Evolutionary conservation across 2,797 vertebrate species (phyloP), one percentile per base, ranked within the genome.

Genomic region (Syndactyla subalaris): DNA sequence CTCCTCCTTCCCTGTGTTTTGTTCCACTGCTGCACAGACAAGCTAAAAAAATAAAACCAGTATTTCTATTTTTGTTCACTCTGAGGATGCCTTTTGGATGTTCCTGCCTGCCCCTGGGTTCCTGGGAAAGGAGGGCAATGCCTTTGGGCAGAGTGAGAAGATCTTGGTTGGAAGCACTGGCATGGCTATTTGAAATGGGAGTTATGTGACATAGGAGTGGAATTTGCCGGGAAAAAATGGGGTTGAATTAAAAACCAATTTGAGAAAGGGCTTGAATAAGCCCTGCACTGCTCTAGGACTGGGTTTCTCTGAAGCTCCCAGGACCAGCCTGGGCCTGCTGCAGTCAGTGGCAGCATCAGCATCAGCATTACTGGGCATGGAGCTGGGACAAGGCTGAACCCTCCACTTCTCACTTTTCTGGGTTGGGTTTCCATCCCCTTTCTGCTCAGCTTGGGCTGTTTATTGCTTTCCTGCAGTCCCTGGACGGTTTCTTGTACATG

Each of bases 381-480:
- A 65, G 59, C 43, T 38, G 46, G 68, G 38, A 46, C 59, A 55
- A 87, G 32, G n/a, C n/a, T 67, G 38, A 65, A 58, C 5, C 52
- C 65, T 95, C 83, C 70, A 4, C 18, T 78, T 81, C 54, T 92
- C 43, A 36, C 61, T 78, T 59, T 63, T 52, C 70, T 55, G 83
- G 38, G 26, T 1, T 85, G 72, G 57, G n/a, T 86, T 94, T 95
- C 84, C 82, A 85, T 24, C 14, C 52, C 34, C 73, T 88, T 89
- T 62, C 76, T 48, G 54, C 66, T 75, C 76, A 85, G 76, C 32
- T 46, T 32, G 36, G 54, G 45, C 38, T 89, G 67, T 46, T 85
- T 61, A 62, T 68, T 72, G 41, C 84, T 84, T 65, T 43, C 85
- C 85, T 74, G 87, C 17, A 7, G 34, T 7, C 61, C 4, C 0